Evolutionary conservation across 1,140 invertebrate genomes (phyloP), one percentile per base, ranked within the genome.

Genomic region (Tetragonula clypearis): DNA sequence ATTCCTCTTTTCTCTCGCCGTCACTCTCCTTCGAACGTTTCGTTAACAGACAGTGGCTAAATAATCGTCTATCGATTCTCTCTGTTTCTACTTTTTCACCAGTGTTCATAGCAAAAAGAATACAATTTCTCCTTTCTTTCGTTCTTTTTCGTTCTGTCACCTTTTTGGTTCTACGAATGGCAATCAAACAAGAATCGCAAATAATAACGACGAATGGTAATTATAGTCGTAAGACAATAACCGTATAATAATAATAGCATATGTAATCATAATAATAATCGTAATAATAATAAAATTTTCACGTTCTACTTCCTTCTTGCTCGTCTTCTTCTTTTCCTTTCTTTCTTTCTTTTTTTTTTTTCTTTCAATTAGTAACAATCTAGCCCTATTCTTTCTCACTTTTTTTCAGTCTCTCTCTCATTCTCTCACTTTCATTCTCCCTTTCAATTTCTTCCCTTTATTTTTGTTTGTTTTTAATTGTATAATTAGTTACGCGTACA

Each of bases 401-500:
- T 41, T 73, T 35, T 79, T 78, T 53, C 41, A 49, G 6, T 49
- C 8, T 19, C n/a, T 79, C 30, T 81, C 35, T 23, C 49, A 35
- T 17, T 41, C n/a, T 49, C 41, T 49, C 41, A 49, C 41, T 49
- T 49, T 49, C 41, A 49, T 49, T 49, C 41, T 49, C 41, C 6
- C 41, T 49, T 49, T 23, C 30, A 26, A 58, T n/a, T 53, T 21
- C 30, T 17, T 30, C 23, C 71, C 41, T 80, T 66, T 35, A 75
- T 58, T 77, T 21, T 1, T 81, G 19, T 21, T 21, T 17, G 0
- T 56, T 9, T 19, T 23, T 21, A 41, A 56, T 79, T 65, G 49
- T 80, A 65, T 68, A 74, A 75, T 81, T 81, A 91, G 74, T 91
- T 89, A 91, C 90, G 83, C 90, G 84, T 91, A 91, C 88, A 56